phyloP scores from a whole-genome alignment of 2,797 vertebrate genomes.

The Strix occidentalis region DNA sequence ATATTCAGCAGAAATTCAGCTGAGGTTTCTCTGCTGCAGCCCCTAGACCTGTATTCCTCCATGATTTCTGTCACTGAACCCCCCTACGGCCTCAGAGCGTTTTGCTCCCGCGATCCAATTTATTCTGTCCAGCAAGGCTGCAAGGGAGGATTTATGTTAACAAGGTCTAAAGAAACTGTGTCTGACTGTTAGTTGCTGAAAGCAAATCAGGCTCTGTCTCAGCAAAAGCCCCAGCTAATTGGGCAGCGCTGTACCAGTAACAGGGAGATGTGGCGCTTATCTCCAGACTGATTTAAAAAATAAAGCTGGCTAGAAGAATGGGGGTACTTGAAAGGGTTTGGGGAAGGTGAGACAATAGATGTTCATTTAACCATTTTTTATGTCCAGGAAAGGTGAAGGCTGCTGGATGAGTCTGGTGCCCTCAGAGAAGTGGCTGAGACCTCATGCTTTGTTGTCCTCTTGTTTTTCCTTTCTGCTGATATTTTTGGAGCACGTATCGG shows the following conservation, averaged over 20 bases:
- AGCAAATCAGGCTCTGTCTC: not conserved
- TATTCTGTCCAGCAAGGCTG: not conserved
- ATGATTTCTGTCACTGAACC: not conserved
- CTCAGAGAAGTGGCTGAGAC: not conserved
- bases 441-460: not conserved
- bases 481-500: not conserved
- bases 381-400: not conserved
- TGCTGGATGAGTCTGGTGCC: not conserved
- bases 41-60: not conserved
- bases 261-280: not conserved
- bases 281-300: not conserved
- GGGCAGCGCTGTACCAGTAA: not conserved
- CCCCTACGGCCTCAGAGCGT: accelerated
- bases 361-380: not conserved
- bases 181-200: not conserved
- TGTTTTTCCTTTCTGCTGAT: accelerated
- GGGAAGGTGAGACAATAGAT: too few relatives aligned
- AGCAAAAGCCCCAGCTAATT: not conserved
- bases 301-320: accelerated
- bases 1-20: not conserved
- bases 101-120: not conserved
- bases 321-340: not conserved
- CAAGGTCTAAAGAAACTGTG: not conserved
- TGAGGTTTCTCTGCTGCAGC: not conserved
- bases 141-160: not conserved